Evolutionary conservation across 2,113 vertebrate species (phyloP).

Genomic region (Cairina moschata): DNA sequence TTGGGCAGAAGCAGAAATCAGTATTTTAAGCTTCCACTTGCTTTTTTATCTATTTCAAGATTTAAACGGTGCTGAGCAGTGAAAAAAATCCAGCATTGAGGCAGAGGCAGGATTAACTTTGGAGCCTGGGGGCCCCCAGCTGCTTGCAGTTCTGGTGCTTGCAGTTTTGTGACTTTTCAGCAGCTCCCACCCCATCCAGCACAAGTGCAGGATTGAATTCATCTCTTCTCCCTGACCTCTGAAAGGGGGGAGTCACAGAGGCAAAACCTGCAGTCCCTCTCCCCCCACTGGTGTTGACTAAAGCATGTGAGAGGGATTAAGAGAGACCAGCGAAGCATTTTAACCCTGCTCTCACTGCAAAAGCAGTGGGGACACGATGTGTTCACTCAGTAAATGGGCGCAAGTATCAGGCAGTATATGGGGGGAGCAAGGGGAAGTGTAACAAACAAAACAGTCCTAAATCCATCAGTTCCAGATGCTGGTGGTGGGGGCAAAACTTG

Average conservation of each 20-base stretch:
- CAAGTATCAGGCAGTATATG: background rate
- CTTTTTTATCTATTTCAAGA: background rate
- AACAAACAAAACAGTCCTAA: constrained; percentile 28
- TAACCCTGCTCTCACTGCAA: background rate
- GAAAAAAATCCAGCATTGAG: background rate
- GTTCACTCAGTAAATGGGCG: background rate
- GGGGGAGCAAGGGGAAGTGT: background rate
- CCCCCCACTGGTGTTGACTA: constrained; percentile 4
- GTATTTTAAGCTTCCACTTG: background rate
- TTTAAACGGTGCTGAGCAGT: background rate
- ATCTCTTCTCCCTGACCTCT: background rate
- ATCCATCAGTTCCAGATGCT: constrained; percentile 2
- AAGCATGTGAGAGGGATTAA: constrained; percentile 42
- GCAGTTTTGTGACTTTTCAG: background rate
- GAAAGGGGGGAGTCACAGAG: background rate
- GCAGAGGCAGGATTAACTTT: background rate
- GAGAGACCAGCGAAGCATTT: constrained; percentile 16
- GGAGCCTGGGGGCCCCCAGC: rapidly evolving
- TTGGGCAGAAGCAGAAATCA: background rate
- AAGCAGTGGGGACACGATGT: background rate
- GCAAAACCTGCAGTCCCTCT: background rate
- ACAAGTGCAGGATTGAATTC: background rate
- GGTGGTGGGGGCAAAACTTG: background rate
- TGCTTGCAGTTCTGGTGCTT: background rate
- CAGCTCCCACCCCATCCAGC: background rate